A percentile compares a stretch with the other conserved stretches of the same genome.
phyloP scores from a whole-genome alignment of 2,113 vertebrate species.

The Oenanthe oenanthe region DNA sequence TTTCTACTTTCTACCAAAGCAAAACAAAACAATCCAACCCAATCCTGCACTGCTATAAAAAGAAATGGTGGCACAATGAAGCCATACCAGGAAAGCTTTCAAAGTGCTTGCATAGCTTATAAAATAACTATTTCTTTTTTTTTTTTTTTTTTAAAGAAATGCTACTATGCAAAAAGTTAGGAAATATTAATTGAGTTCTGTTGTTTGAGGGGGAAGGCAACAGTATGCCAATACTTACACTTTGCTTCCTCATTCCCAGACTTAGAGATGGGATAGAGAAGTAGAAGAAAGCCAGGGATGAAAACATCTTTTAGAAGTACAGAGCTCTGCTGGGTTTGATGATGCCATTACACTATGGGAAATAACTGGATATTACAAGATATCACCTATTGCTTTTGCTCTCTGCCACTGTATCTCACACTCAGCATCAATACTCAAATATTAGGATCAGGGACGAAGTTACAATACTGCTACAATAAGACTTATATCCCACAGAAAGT shows the following conservation, averaged over 20 bases:
- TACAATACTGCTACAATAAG: not conserved
- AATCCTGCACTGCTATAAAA: not conserved
- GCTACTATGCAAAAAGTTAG: not conserved
- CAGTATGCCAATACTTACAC: not conserved
- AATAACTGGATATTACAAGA: not conserved
- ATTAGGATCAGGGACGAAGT: not conserved
- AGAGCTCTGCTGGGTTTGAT: not conserved
- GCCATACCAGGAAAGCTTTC: not conserved
- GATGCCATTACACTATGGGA: not conserved
- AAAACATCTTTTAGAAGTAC: not conserved
- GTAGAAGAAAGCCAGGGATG: not conserved
- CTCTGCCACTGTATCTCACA: not conserved
- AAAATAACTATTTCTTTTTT: not conserved
- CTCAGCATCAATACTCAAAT: not conserved
- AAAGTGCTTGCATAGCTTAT: not conserved
- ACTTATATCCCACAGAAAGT: rapidly evolving
- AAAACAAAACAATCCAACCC: not conserved
- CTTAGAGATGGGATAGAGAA: not conserved
- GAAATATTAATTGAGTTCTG: not conserved
- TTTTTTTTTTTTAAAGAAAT: not conserved
- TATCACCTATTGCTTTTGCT: not conserved
- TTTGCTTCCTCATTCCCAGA: too few relatives aligned
- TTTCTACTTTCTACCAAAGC: not conserved
- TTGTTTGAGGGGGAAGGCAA: not conserved
- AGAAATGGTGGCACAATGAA: not conserved